Evolutionary conservation across 2,888 invertebrate species (phyloP), one percentile per base, ranked within the genome.

Genomic region (Aleiodes testaceus): DNA sequence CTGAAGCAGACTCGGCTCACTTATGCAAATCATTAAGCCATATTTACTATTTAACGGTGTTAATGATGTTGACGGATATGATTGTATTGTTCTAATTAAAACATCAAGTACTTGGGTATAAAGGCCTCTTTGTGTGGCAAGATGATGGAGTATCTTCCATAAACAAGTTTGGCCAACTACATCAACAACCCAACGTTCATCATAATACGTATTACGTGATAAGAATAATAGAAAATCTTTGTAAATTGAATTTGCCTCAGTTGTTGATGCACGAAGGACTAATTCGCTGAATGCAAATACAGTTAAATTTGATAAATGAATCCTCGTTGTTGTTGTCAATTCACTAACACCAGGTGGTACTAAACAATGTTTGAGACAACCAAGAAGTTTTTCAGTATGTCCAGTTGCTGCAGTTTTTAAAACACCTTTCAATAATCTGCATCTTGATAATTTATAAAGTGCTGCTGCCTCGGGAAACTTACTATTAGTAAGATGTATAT

Each of bases 391-490:
- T 22, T 89, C 88, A 36, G 92, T 90, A 78, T 91, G 90, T 1
- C 92, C 92, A 70, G 90, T 89, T 22, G 90, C 89, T 55, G 92
- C 91, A 79, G 92, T 89, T 82, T 91, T 91, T 36, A 91, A 87
- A 42, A 91, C 90, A 73, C 91, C 88, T 81, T 91, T 92, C 73
- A 91, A 85, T 74, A 92, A 88, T 67, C 89, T 88, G 81, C 90
- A 90, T 88, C 93, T 92, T 0, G 95, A 93, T 69, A 96, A 90
- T 80, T 94, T 93, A 87, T 95, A 97, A 18, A 96, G 90, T 74
- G 93, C 91, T 76, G 94, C 90, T 0, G 97, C 96, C 72, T 94
- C 93, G 64, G 93, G 91, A 73, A 94, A 92, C 78, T 93, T 92
- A 12, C 93, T 92, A 73, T 93, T 91, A 3, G 93, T 90, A 82